These are phyloP conservation scores for Psittacus erithacus DNA, from an alignment of 2,113 vertebrate genomes.

Conservation along the genomic window DNA sequence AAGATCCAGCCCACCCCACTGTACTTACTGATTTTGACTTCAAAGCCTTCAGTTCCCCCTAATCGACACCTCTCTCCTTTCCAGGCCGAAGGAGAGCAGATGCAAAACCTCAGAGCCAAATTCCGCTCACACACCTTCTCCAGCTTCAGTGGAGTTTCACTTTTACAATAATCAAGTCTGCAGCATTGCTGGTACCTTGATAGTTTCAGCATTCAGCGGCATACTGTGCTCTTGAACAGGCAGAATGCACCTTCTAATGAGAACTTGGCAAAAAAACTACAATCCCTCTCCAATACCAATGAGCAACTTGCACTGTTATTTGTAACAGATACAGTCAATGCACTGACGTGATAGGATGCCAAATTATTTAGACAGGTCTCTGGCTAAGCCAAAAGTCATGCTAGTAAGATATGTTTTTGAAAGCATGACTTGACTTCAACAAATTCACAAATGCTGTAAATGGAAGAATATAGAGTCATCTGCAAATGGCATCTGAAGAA, in stretches of 20 bases:
- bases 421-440: neutral
- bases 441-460: neutral
- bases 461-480: too few species aligned
- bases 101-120: constrained; percentile 6
- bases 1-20: neutral
- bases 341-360: neutral
- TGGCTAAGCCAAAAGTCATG: neutral
- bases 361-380: neutral
- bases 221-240: neutral
- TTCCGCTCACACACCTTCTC: neutral
- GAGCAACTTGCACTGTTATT: neutral
- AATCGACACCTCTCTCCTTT: neutral
- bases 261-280: neutral
- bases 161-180: neutral
- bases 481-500: neutral
- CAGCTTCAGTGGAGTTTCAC: neutral
- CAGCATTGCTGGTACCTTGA: neutral
- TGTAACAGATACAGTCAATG: neutral
- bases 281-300: neutral
- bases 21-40: neutral
- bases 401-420: neutral
- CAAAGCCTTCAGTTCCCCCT: neutral
- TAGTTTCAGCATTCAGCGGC: neutral
- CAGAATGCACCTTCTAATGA: neutral
- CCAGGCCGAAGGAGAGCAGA: neutral